Evolutionary conservation across 2,113 vertebrate species (phyloP), one percentile per base, ranked within the genome.

Genomic region (Seriola quinqueradiata): DNA sequence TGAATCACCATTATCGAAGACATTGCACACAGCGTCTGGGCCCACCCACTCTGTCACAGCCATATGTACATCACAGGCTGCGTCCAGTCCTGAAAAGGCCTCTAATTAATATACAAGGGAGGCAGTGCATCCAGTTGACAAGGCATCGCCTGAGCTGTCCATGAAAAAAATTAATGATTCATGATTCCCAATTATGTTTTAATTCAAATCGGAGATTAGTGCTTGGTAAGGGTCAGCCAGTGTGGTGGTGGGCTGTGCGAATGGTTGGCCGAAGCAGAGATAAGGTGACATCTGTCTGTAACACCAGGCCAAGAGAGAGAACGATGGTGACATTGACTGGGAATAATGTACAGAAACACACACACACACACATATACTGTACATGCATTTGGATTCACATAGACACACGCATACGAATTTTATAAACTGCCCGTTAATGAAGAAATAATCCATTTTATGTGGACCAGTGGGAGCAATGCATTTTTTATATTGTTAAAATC

Each of bases 181-280:
- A 94, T 93, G 89, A 92, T 81, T 90, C 76, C 71, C 91, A 92
- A 92, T 95, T 93, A 93, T 74, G 85, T 87, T 93, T 93, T 91
- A 89, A 95, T 94, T 92, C 77, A 84, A 91, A 92, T 72, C 36
- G 75, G 88, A 93, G 87, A 93, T 93, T 88, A 88, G 84, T 58
- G 72, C 82, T 67, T 59, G 75, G 75, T 63, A 57, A 70, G 86
- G 80, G 89, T 82, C 89, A 68, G 87, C 44, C 69, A 75, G 79
- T 36, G 81, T 40, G 65, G 90, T 52, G 21, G 64, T 1, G 58
- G 55, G 72, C 59, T 32, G 84, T 79, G 73, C 23, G 38, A 81
- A 19, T 4, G 36, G 54, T 77, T 90, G 88, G 87, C 86, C 88
- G 80, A 44, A 81, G 34, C 2, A 23, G 61, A 81, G 81, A 88